A percentile compares a stretch with the other conserved stretches of the same genome.
phyloP scores from a whole-genome alignment of 2,888 invertebrate genomes.

The Hedychridium roseum region DNA sequence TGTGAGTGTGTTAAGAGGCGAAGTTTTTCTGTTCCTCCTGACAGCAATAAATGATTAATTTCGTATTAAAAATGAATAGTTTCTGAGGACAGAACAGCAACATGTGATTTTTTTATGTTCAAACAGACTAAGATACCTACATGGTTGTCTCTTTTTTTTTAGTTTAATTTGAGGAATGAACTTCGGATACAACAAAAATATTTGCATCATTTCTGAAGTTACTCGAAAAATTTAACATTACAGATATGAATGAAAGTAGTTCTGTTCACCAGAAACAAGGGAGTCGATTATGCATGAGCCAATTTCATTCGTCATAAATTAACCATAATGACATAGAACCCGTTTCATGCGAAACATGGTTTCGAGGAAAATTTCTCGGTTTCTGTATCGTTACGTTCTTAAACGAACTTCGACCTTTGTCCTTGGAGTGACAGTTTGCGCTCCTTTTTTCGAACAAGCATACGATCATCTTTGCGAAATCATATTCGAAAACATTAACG shows the following conservation, averaged over 20 bases:
- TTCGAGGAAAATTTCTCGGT: conserved; percentile 3
- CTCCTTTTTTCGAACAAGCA: conserved; percentile 63
- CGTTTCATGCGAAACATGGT: neutral
- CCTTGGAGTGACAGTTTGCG: conserved; percentile 57
- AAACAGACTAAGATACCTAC: too few species aligned
- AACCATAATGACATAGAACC: neutral
- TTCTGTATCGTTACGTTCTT: conserved; percentile 49
- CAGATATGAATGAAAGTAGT: neutral
- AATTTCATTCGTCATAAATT: neutral
- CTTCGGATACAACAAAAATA: too few species aligned
- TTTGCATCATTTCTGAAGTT: too few species aligned
- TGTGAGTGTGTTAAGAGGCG: too few species aligned
- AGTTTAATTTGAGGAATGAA: too few species aligned
- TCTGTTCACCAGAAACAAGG: neutral
- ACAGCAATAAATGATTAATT: too few species aligned
- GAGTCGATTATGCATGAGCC: neutral
- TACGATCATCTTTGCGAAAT: conserved; percentile 59
- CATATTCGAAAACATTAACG: conserved; percentile 61
- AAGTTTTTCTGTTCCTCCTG: too few species aligned
- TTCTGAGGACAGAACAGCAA: too few species aligned
- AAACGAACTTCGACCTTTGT: conserved; percentile 63
- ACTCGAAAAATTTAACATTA: conserved; percentile 62
- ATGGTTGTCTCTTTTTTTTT: too few species aligned
- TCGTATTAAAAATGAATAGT: too few species aligned
- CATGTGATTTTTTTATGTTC: too few species aligned